Evolutionary conservation across 2,888 invertebrate species (phyloP), one percentile per base, ranked within the genome.

Genomic region (Deroplatys truncata): DNA sequence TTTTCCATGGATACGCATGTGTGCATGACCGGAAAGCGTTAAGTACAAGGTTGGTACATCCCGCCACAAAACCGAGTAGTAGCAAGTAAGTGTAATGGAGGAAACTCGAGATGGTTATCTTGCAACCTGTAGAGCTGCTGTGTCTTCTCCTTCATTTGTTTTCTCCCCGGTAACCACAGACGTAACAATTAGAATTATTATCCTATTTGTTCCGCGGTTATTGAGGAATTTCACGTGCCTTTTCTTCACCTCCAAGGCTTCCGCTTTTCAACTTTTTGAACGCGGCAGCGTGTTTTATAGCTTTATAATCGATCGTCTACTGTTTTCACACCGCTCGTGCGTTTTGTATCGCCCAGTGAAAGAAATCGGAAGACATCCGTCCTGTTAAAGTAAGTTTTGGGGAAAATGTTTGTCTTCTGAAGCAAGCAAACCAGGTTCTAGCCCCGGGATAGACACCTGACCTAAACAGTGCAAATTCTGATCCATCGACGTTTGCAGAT

Each of bases 21-120:
- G 87, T 87, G 87, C 87, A 87, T 87, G 87, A 87, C 87, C 87
- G 87, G 87, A 87, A 87, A 87, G 82, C 82, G 31, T 82, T 87
- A 87, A 87, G 87, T 87, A 87, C 87, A 87, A 4, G 43, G 82
- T 82, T 43, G 83, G 43, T 87, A 43, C 83, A 87, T 72, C 56
- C 56, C 20, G 56, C 56, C 56, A 20, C 56, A 72, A 72, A 72
- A 72, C 56, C 56, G 3, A 72, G 56, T 72, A 25, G 25, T 16
- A 20, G 56, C 56, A 72, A 72, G 56, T 72, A 20, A 56, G 56
- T 56, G 56, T 56, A 56, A 56, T 56, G 56, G 56, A 20, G 56
- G 56, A 20, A 56, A 20, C 56, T 13, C 5, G 20, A 72, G 56
- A 72, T 72, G 20, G 20, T 72, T 72, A 72, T 72, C 56, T 72